Evolutionary conservation across 2,113 vertebrate species (phyloP).

Genomic region (Gymnarchus niloticus): DNA sequence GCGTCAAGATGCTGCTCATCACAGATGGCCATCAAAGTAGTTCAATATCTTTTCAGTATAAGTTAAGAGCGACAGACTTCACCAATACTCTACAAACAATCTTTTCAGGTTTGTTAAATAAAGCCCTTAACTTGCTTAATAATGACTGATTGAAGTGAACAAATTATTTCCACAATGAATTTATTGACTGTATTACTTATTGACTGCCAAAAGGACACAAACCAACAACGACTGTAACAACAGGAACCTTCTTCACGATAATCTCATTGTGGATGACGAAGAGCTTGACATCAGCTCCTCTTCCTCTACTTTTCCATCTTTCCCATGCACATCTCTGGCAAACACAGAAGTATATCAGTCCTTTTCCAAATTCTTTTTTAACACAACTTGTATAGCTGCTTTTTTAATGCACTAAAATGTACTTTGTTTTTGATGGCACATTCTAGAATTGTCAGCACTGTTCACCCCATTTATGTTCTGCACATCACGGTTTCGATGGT

Average conservation of each 20-base stretch:
- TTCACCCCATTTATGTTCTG: no score
- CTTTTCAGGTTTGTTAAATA: neutral
- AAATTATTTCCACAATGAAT: neutral
- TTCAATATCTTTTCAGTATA: neutral
- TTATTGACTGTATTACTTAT: no score
- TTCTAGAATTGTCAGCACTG: no score
- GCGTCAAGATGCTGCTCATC: neutral
- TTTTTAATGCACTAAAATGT: neutral
- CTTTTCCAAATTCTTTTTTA: neutral
- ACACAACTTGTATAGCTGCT: neutral
- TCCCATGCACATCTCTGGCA: slow-evolving; percentile 67
- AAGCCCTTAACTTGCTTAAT: neutral
- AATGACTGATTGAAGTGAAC: neutral
- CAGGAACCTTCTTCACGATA: slow-evolving; percentile 72
- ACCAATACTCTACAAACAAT: neutral
- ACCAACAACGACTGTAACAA: slow-evolving; percentile 59
- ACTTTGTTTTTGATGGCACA: neutral
- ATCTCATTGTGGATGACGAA: slow-evolving; percentile 79
- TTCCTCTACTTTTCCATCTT: slow-evolving; percentile 77
- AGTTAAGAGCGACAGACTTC: neutral
- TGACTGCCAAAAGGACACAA: neutral
- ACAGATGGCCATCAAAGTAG: neutral
- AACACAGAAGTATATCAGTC: slow-evolving; percentile 6
- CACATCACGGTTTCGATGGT: no score
- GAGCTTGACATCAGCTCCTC: slow-evolving; percentile 77